Base-by-base conservation (phyloP, 30 jellyfish, hydroid and myxozoan species). In the Rhopilema esculentum region DNA sequence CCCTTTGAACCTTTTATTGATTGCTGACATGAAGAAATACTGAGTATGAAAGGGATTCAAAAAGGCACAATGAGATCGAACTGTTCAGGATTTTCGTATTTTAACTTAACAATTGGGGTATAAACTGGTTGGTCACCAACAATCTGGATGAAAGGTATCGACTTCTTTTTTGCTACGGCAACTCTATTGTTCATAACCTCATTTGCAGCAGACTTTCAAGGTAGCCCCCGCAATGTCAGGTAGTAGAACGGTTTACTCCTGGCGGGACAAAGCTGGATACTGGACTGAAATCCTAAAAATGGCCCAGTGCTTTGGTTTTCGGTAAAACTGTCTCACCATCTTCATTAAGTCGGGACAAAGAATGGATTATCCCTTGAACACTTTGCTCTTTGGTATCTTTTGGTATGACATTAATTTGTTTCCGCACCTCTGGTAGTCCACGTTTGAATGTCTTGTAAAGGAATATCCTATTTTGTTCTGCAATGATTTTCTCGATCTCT, bases 71-170 rank as follows among this genome's bases (percentile, higher is more conserved):
- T 29, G 27, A 51, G 75, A 16, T 77, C 82, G 66, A 77, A 77
- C 62, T 51, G 53, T 48, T 29, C 77, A n/a, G 75, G 51, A 51
- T 77, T 77, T 51, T 77, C 79, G 82, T 51, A 40, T 49, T 77
- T 25, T 53, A 77, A 21, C 53, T 21, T 4, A 16, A 40, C 82
- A 51, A 51, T 77, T n/a, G 49, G 88, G 15, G 83, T 51, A 77
- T 77, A 77, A 26, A 77, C 79, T 21, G 88, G 88, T 51, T 77
- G 88, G 62, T 77, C 88, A 9, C 88, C 88, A 40, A 51, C 82
- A 21, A 77, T 21, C 77, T 77, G 88, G 57, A 78, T 65, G 62
- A 78, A 78, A 22, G 88, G 77, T 65, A 78, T 78, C 8, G 27
- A 21, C 66, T 78, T 53, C 65, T 78, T 32, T 53, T 78, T 57